phyloP scores from a whole-genome alignment of 1,140 invertebrate genomes.

The Hylaeus volcanicus region DNA sequence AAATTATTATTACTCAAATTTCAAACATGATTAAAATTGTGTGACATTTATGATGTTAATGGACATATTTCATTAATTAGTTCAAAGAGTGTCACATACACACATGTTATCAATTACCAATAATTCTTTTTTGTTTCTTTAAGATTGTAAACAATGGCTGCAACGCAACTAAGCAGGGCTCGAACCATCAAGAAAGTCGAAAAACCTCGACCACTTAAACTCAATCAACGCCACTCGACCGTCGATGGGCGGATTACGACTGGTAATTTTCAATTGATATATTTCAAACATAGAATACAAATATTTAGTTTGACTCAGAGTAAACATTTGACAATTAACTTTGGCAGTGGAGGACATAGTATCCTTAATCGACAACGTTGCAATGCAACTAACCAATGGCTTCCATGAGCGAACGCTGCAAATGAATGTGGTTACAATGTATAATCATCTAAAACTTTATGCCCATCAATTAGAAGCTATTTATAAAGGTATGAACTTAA shows the following conservation, averaged over 20 bases:
- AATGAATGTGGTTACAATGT: slow-evolving; percentile 84
- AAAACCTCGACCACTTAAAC: slow-evolving; percentile 86
- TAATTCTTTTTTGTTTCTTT: slow-evolving; percentile 10
- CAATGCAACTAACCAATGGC: slow-evolving; percentile 84
- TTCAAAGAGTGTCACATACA: too few relatives aligned
- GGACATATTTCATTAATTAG: too few relatives aligned
- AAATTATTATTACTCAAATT: too few relatives aligned
- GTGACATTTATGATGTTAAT: too few relatives aligned
- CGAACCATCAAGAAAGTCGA: slow-evolving; percentile 86
- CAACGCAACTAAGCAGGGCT: slow-evolving; percentile 74
- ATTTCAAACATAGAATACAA: neutral
- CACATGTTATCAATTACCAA: neutral
- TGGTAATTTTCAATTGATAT: slow-evolving; percentile 61
- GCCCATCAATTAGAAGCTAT: slow-evolving; percentile 87
- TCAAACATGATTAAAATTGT: too few relatives aligned
- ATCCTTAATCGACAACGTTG: slow-evolving; percentile 86
- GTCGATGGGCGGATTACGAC: slow-evolving; percentile 78
- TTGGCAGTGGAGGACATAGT: slow-evolving; percentile 86
- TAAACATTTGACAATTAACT: slow-evolving; percentile 5
- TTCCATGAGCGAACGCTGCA: slow-evolving; percentile 83
- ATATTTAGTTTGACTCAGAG: slow-evolving; percentile 27
- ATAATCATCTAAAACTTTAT: slow-evolving; percentile 86
- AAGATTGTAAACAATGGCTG: slow-evolving; percentile 72
- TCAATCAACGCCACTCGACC: slow-evolving; percentile 75
- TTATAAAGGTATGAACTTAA: slow-evolving; percentile 84